Base-by-base conservation (phyloP, 2,797 vertebrate genomes). In the Mico argentatus region DNA sequence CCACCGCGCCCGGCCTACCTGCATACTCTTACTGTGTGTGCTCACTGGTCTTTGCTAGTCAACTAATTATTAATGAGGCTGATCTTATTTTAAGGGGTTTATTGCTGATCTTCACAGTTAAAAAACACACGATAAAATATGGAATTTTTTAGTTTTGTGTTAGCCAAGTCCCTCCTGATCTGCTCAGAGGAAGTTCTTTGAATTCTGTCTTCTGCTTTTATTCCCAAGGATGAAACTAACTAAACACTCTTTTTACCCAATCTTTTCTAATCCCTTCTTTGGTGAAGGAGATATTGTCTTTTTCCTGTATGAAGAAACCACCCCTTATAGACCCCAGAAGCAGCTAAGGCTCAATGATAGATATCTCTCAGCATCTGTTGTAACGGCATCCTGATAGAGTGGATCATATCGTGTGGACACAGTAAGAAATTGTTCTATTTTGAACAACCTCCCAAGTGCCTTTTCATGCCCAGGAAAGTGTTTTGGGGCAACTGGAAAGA, bases 141-240 rank as follows among this genome's bases (percentile, higher is more conserved):
- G 41, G 17, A 24, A 59, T 50, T 79, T 91, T 92, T 80, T 61
- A n/a, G 41, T 87, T 48, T 82, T 75, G 9, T 70, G 55, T 91
- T 70, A 82, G 52, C 22, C 26, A n/a, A 12, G 26, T 64, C 57
- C n/a, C n/a, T 67, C 82, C 41, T 39, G 39, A 52, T 80, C n/a
- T 48, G 59, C 46, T 94, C 33, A 50, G 59, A 52, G 76, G 52
- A 94, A 73, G 22, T 30, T 13, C 57, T 85, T 72, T 77, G 52
- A 73, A 81, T 82, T 79, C 8, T 87, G 44, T 10, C n/a, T 87
- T 85, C 79, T 94, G 41, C 67, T 50, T 93, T 79, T 88, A 55
- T 41, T 73, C 30, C n/a, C 12, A 39, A 59, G 46, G 61, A 72
- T 83, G n/a, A 70, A 91, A 86, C n/a, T 36, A 70, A 26, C 26